Base-by-base conservation (phyloP, 2,113 vertebrate species). In the cattle (Bos taurus) region DNA sequence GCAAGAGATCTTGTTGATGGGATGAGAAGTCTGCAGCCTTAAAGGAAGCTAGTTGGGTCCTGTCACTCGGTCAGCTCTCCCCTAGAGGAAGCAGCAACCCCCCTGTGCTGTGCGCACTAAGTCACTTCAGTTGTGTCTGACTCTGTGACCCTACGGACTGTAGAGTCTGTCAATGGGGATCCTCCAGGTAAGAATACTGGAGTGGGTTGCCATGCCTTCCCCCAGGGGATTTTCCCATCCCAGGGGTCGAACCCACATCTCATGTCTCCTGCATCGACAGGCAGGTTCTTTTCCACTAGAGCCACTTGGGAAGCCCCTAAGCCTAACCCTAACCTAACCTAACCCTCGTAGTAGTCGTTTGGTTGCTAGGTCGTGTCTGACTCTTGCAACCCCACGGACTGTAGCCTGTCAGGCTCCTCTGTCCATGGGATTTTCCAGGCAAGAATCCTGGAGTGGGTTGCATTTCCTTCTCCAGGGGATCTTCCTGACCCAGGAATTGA, bases 91-190 rank as follows among this genome's bases (percentile, higher is more conserved):
- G 43, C 33, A 25, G 28, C 26, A 33, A 56, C 71, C 54, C 48
- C 23, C 0, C 30, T 12, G 7, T 12, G n/a, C n/a, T 23, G 19
- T 71, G n/a, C 0, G 2, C 1, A 5, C n/a, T 40, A 71, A 71
- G 17, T 74, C 67, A 40, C 67, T 67, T 74, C n/a, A 62, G 5
- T 0, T 23, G 67, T 74, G 67, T 40, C 36, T 23, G 36, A 23
- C 67, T 23, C 67, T 71, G 64, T 5, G 67, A 36, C n/a, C 9
- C n/a, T 36, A 21, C 3, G 67, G n/a, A 21, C 19, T 23, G 9
- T 71, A 71, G 67, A 36, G 15, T 71, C 67, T 71, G n/a, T 23
- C 4, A 8, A 11, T 36, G n/a, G 67, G 67, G n/a, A 71, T 36
- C n/a, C 9, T 36, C 67, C 67, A 71, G 67, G 19, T 12, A 36